These are phyloP conservation scores for Muscicapa comitata DNA, from an alignment of 2,797 vertebrate species.

Conservation along the genomic window DNA sequence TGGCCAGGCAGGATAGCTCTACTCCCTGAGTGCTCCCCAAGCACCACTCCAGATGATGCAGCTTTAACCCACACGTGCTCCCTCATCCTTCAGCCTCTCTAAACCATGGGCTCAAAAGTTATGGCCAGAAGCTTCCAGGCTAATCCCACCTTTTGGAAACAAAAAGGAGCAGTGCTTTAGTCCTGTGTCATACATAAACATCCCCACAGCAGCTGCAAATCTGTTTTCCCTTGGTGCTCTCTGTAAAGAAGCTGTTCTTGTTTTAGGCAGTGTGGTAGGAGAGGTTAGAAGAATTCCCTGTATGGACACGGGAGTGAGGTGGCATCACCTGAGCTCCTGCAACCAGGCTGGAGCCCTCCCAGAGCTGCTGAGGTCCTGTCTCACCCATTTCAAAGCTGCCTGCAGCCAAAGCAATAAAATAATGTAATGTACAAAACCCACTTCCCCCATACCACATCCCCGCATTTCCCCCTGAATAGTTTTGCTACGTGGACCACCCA, in stretches of 20 bases:
- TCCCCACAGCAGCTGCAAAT: background rate
- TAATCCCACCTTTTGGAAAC: background rate
- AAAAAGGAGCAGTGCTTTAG: background rate
- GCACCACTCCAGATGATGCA: fast-evolving
- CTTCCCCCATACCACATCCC: background rate
- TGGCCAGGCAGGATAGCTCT: background rate
- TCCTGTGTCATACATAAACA: background rate
- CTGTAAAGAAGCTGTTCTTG: background rate
- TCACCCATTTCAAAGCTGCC: background rate
- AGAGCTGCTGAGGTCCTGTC: background rate
- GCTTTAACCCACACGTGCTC: background rate
- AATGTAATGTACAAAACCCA: fast-evolving
- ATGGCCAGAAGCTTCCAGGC: background rate
- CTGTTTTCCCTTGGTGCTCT: background rate
- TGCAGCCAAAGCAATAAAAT: background rate
- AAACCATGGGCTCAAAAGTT: background rate
- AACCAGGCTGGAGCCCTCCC: background rate
- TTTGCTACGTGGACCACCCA: background rate
- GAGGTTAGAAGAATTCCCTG: background rate
- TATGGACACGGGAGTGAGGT: background rate
- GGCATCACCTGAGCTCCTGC: background rate
- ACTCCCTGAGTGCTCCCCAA: fast-evolving
- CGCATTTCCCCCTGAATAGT: background rate
- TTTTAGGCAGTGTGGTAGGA: background rate
- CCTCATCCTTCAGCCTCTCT: background rate